Evolutionary conservation across 2,797 vertebrate species (phyloP).

Genomic region (Toxotes lorentzi): DNA sequence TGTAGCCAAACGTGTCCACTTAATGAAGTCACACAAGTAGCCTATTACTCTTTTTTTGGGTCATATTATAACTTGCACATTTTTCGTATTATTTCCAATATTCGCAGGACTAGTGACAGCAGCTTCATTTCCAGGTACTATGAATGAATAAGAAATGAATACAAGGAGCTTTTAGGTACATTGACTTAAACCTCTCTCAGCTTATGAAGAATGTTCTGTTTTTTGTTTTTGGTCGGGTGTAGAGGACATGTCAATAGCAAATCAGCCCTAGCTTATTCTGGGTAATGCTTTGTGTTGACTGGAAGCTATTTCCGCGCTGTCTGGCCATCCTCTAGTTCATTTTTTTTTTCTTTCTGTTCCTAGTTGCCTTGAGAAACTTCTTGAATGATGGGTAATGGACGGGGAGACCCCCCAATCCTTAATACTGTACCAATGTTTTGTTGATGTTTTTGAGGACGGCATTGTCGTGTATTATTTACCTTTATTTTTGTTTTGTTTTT

Average conservation of each 20-base stretch:
- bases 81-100: constrained; percentile 58
- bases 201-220: constrained; percentile 72
- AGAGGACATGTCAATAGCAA: constrained; percentile 38
- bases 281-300: constrained; percentile 56
- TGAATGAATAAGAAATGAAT: constrained; percentile 52
- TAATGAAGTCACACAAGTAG: constrained; percentile 77
- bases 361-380: constrained; percentile 80
- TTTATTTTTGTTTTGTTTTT: constrained; percentile 63
- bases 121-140: constrained; percentile 78
- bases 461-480: constrained; percentile 60
- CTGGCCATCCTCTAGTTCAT: constrained; percentile 34
- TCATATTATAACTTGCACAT: constrained; percentile 71
- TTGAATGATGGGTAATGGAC: constrained; percentile 72
- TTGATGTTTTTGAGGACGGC: constrained; percentile 54
- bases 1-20: constrained; percentile 67
- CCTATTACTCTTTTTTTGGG: constrained; percentile 47
- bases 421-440: constrained; percentile 81
- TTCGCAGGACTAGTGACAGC: constrained; percentile 59
- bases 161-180: constrained; percentile 70
- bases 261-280: constrained; percentile 46
- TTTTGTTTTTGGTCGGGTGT: constrained; percentile 11
- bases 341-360: constrained; percentile 50
- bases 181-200: constrained; percentile 61
- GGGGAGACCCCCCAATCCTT: constrained; percentile 62
- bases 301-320: constrained; percentile 55